A percentile compares a stretch with the other conserved stretches of the same genome.
phyloP scores from a whole-genome alignment of 2,797 vertebrate genomes.

The Myotis pilosus region DNA sequence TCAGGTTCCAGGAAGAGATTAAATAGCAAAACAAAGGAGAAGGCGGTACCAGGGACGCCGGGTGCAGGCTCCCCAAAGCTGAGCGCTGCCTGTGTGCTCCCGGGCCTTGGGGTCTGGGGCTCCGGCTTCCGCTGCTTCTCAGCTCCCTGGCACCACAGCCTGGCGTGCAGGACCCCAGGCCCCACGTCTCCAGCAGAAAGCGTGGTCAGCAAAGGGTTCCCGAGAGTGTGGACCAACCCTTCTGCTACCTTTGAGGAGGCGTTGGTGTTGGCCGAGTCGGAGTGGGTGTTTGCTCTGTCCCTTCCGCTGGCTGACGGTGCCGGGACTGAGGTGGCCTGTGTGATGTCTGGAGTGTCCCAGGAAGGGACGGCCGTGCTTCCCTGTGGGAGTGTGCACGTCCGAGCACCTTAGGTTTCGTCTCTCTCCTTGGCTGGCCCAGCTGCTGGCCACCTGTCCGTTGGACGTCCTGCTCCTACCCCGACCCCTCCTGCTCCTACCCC shows the following conservation, averaged over 20 bases:
- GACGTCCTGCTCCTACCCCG: neutral
- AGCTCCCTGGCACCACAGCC: neutral
- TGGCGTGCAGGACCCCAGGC: neutral
- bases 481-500: neutral
- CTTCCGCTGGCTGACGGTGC: neutral
- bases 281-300: neutral
- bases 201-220: neutral
- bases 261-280: neutral
- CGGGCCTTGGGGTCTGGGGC: neutral
- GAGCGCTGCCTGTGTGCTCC: neutral
- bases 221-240: neutral
- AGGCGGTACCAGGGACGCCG: too few species aligned
- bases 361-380: neutral
- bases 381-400: neutral
- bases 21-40: neutral
- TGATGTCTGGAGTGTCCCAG: neutral
- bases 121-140: neutral
- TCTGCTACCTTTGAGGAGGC: neutral
- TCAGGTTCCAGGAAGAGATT: neutral
- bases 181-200: neutral
- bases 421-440: neutral
- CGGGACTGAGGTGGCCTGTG: neutral
- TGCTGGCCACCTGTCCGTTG: accelerated
- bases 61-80: neutral
- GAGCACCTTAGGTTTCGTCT: neutral